Evolutionary conservation across 2,113 vertebrate genomes (phyloP).

Genomic region (Lanius ludovicianus): DNA sequence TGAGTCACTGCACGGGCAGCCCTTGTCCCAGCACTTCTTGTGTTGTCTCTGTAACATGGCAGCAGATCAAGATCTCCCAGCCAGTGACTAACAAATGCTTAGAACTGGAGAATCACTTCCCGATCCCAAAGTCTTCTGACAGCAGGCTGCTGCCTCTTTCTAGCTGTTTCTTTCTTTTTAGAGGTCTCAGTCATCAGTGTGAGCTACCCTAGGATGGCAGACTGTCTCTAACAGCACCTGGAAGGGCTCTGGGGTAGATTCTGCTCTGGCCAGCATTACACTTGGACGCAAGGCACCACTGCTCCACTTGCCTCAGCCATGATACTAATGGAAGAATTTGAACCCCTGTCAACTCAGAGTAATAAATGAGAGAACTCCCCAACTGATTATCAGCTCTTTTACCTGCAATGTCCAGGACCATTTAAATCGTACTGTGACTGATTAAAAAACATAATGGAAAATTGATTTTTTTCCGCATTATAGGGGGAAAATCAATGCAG

Average conservation of each 20-base stretch:
- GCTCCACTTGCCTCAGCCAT: background rate
- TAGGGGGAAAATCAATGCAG: conserved; percentile 56
- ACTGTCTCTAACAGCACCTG: background rate
- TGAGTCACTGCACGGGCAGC: background rate
- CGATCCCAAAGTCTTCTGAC: background rate
- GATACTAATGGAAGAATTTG: background rate
- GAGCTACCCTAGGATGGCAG: background rate
- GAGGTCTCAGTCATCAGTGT: background rate
- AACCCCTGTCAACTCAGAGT: background rate
- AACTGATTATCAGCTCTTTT: conserved; percentile 52
- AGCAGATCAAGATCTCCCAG: background rate
- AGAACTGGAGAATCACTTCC: background rate
- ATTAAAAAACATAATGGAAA: conserved; percentile 73
- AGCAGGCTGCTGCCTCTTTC: background rate
- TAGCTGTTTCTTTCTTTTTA: background rate
- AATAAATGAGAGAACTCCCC: conserved; percentile 34
- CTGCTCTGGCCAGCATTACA: background rate
- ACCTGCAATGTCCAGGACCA: background rate
- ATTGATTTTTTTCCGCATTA: conserved; percentile 65
- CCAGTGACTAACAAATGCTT: background rate
- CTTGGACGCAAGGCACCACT: background rate
- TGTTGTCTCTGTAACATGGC: background rate
- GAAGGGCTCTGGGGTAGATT: background rate
- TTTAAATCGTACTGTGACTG: conserved; percentile 39
- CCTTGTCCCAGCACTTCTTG: background rate